Conservation (phyloP, 2,113 vertebrate species). For the Periophthalmus modestus region DNA sequence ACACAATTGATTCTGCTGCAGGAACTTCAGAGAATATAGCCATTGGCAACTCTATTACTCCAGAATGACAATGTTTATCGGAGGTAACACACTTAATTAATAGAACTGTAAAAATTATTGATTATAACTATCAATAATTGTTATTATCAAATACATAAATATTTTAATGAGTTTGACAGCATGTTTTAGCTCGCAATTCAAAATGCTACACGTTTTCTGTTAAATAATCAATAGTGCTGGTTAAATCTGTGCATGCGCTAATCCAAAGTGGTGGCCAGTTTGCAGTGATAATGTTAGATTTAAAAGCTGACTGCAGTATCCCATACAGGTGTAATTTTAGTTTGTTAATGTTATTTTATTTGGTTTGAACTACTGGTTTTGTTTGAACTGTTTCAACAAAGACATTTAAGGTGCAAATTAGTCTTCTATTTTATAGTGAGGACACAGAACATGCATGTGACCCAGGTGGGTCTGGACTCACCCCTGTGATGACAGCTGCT, state of each 20-base stretch:
- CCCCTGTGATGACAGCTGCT: constrained; percentile 82
- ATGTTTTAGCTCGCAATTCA: neutral
- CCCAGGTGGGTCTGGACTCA: constrained; percentile 59
- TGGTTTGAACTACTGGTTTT: neutral
- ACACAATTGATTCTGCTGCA: neutral
- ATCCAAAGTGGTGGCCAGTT: neutral
- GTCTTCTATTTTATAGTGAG: neutral
- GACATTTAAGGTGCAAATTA: neutral
- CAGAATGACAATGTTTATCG: neutral
- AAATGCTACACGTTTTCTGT: no score
- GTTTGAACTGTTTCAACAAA: neutral
- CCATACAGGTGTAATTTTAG: neutral
- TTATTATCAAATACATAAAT: neutral
- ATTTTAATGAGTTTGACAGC: neutral
- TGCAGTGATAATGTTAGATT: neutral
- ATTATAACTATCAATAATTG: neutral
- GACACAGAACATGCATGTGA: neutral
- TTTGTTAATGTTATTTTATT: neutral
- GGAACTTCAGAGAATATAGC: neutral
- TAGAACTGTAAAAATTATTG: neutral
- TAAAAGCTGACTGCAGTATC: neutral
- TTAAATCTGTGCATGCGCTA: no score
- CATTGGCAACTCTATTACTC: no score
- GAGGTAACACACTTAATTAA: neutral
- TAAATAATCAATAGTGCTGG: neutral